Percentiles rank a stretch among this genome's conserved stretches.
Evolutionary conservation across 2,888 invertebrate species (phyloP).

Genomic region (Hirudinaria manillensis): DNA sequence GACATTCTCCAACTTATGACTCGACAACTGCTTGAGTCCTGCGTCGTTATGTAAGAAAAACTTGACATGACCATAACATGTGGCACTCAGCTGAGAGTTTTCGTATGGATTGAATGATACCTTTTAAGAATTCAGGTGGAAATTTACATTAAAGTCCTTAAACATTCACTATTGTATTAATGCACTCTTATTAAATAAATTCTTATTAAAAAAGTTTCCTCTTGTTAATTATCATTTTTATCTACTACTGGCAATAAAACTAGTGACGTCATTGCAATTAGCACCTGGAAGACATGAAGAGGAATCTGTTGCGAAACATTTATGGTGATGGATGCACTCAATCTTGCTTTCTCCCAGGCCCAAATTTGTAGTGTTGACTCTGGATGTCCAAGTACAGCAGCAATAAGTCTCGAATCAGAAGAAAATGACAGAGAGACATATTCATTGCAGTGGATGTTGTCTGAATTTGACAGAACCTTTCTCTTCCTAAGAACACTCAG

Average conservation of each 20-base stretch:
- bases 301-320: conserved; percentile 49
- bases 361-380: conserved; percentile 71
- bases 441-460: conserved; percentile 59
- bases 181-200: too few species aligned
- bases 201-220: too few species aligned
- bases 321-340: conserved; percentile 69
- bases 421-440: conserved; percentile 76
- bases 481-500: conserved; percentile 53
- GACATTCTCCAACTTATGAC: conserved; percentile 55
- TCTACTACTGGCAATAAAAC: neutral
- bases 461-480: conserved; percentile 48
- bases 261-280: neutral
- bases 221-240: neutral
- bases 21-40: conserved; percentile 75
- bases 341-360: conserved; percentile 60
- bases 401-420: conserved; percentile 72
- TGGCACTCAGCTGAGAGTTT: conserved; percentile 66
- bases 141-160: neutral
- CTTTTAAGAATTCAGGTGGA: conserved; percentile 53
- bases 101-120: conserved; percentile 73
- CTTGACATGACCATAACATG: conserved; percentile 65
- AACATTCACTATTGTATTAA: too few species aligned
- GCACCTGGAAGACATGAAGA: neutral
- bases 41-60: conserved; percentile 72
- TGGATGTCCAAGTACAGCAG: conserved; percentile 74